A percentile compares a stretch with the other conserved stretches of the same genome.
phyloP scores from a whole-genome alignment of 2,113 vertebrate genomes.

The Myotis brandtii region DNA sequence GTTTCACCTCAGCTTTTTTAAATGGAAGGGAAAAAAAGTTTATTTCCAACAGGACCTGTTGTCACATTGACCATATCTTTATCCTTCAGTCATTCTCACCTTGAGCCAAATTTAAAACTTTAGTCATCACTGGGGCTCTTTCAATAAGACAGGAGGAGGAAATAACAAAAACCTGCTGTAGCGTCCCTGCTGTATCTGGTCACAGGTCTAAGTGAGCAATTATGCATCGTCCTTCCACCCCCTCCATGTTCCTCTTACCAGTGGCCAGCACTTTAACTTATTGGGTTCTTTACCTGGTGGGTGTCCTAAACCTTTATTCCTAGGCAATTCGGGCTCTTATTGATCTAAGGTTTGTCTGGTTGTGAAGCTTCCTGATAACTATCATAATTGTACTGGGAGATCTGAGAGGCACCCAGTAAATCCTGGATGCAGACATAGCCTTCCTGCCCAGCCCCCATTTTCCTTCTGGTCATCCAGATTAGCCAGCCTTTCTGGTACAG shows the following conservation, averaged over 20 bases:
- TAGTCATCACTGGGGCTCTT: neutral
- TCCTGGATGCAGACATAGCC: neutral
- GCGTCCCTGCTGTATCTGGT: neutral
- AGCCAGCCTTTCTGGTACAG: neutral
- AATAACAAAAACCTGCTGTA: neutral
- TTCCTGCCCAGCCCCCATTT: neutral
- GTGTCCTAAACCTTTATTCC: neutral
- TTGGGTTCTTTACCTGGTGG: neutral
- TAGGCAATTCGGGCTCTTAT: neutral
- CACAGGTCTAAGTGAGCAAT: neutral
- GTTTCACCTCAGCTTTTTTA: slow-evolving; percentile 29
- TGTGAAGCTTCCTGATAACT: neutral
- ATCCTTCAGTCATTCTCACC: neutral
- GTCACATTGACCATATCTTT: neutral
- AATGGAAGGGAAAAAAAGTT: neutral
- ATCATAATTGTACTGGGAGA: neutral
- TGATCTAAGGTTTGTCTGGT: neutral
- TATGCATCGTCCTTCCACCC: too few relatives aligned
- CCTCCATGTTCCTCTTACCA: neutral
- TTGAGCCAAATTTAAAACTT: neutral
- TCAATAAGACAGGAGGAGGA: neutral
- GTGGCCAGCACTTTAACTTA: neutral
- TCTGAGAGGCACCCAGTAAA: neutral
- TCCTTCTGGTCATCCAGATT: neutral
- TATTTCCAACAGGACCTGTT: neutral